Evolutionary conservation across 92 coral and sea anemone genomes (phyloP).

Genomic region (Porites rus): DNA sequence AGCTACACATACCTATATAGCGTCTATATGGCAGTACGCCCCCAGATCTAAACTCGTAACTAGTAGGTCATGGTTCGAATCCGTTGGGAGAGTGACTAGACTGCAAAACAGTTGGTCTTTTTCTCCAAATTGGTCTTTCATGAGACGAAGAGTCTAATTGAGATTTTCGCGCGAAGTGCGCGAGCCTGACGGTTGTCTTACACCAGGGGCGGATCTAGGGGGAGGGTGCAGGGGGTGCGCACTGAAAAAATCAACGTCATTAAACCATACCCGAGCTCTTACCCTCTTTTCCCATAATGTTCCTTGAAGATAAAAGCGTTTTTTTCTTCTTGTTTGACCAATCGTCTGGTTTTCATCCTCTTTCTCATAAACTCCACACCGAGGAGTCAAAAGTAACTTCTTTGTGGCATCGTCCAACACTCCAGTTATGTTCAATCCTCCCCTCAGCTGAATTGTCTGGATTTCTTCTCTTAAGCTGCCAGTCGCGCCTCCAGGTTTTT

Average conservation of each 20-base stretch:
- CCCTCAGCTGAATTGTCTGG: slow-evolving; percentile 12
- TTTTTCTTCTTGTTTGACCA: slow-evolving; percentile 38
- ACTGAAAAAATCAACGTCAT: background rate
- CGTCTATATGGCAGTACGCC: too few relatives aligned
- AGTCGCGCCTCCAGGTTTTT: background rate
- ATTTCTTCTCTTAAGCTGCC: background rate
- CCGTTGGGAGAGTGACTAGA: too few relatives aligned
- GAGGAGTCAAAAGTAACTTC: slow-evolving; percentile 61
- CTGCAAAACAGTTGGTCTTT: too few relatives aligned
- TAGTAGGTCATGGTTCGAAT: too few relatives aligned
- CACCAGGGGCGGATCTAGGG: too few relatives aligned
- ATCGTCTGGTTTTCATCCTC: slow-evolving; percentile 51
- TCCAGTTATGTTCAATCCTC: slow-evolving; percentile 82
- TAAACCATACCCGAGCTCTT: background rate
- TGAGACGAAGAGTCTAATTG: too few relatives aligned
- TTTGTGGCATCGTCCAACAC: slow-evolving; percentile 73
- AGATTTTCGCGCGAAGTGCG: too few relatives aligned
- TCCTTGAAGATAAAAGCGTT: slow-evolving; percentile 79
- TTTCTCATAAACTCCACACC: slow-evolving; percentile 84
- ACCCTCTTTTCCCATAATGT: slow-evolving; percentile 71
- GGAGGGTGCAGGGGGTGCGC: too few relatives aligned
- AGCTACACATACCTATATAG: too few relatives aligned
- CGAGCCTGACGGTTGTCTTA: too few relatives aligned
- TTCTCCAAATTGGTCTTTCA: too few relatives aligned
- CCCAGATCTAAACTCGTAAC: too few relatives aligned